A percentile compares a stretch with the other conserved stretches of the same genome.
Conservation (phyloP, 2,797 vertebrate species). For the Falco naumanni region DNA sequence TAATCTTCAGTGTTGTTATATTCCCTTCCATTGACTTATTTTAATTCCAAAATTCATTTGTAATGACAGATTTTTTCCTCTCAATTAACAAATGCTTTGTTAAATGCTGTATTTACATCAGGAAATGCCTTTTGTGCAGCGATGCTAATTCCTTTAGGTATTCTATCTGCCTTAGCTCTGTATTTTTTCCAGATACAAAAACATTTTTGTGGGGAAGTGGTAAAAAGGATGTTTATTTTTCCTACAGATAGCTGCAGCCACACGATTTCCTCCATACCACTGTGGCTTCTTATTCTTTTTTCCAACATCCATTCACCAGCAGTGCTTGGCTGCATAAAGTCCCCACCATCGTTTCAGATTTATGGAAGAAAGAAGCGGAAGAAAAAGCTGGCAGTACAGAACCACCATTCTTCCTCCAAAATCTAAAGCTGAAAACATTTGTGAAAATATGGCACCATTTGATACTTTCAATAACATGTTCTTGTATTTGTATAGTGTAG, state of each 20-base stretch:
- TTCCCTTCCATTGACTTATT: background rate
- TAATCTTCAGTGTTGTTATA: background rate
- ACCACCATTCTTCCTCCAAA: constrained; percentile 29
- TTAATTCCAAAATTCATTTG: background rate
- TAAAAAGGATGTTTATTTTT: constrained; percentile 60
- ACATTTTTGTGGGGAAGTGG: constrained; percentile 23
- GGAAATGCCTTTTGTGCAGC: background rate
- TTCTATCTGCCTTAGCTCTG: background rate
- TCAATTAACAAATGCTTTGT: background rate
- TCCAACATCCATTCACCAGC: constrained; percentile 24
- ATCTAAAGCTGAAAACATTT: constrained; percentile 21
- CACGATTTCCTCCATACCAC: constrained; percentile 43
- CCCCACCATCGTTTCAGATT: constrained; percentile 2
- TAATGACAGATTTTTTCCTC: background rate
- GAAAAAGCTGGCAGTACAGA: constrained; percentile 18
- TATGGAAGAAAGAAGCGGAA: constrained; percentile 44
- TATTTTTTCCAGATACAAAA: constrained; percentile 46
- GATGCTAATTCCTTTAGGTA: background rate
- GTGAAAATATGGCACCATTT: constrained; percentile 4
- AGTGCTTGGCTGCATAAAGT: background rate
- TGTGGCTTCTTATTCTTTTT: constrained; percentile 29
- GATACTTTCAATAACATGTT: background rate
- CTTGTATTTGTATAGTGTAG: background rate
- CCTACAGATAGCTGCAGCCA: constrained; percentile 45
- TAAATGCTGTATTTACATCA: background rate